Evolutionary conservation across 2,888 invertebrate species (phyloP), one percentile per base, ranked within the genome.

Genomic region (Caenorhabditis sp.): DNA sequence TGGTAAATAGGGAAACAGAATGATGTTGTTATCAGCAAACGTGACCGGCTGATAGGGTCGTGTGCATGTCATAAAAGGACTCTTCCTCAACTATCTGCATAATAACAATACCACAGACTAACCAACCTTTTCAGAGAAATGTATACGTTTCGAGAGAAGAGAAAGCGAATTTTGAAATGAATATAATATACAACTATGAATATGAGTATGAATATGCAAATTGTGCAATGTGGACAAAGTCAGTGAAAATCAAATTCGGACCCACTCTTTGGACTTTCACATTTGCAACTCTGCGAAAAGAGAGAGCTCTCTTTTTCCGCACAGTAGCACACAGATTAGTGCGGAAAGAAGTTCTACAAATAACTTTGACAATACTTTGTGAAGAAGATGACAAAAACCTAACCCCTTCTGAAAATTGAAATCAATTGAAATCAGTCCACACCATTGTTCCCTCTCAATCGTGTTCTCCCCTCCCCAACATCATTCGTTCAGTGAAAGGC

Each of bases 231-330:
- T 26, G 22, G 41, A 37, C 30, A n/a, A 2, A 24, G 30, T 22
- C 1, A 50, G 9, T 26, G 4, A 41, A 39, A 50, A 53, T 63
- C 35, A 11, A 65, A 27, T 48, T 30, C n/a, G 35, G 1, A 35
- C 9, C 52, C 58, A 68, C 58, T 68, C 56, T 66, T 66, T 66
- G 46, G 66, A 50, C 66, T 66, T 45, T 66, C 53, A 50, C 58
- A 65, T 65, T 65, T 53, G 63, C 52, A 63, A 24, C 15, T 62
- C 22, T 35, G 7, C 13, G 32, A 26, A 50, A 50, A 20, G 46
- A 24, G 52, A 55, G 35, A 39, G 46, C 39, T 45, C 37, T 26
- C 43, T 55, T 53, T 37, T 58, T 65, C 65, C 65, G 58, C 58
- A 45, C 27, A 53, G 56, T 55, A 39, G 58, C 68, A 59, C 50